Evolutionary conservation across 2,113 vertebrate genomes (phyloP), one percentile per base, ranked within the genome.

Genomic region (Cavia aperea): DNA sequence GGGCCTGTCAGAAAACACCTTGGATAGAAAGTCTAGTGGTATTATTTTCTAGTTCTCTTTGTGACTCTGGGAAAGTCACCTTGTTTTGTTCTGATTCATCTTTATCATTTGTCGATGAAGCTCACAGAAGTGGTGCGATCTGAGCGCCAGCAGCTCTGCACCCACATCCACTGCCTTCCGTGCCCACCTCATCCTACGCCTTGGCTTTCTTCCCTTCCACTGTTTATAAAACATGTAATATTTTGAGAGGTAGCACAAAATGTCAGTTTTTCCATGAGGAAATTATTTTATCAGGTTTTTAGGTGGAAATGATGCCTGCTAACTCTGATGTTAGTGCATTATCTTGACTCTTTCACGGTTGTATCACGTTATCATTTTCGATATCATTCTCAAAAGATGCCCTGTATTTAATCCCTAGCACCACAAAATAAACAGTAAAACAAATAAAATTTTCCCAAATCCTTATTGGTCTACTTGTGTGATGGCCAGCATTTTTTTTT

Each of bases 121-220:
- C 31, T 92, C 63, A 83, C 11, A 8, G 39, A 81, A 46, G 43
- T 3, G 8, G 23, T 66, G n/a, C 21, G 29, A 58, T 14, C 23
- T 4, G 1, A 89, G 29, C 7, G 75, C n/a, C 7, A 8, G 43
- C 0, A 2, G 2, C n/a, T 72, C 51, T 10, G 39, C 24, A 13
- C 15, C 29, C 5, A 29, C 15, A 29, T 10, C n/a, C 29, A 81
- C 36, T n/a, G 11, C 51, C 23, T 16, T 58, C 6, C 0, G 0
- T 10, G 7, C 36, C 31, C 29, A 54, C 1, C 5, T 79, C 49
- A 21, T 36, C 24, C 6, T 8, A 6, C 15, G 68, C 46, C 56
- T 46, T 4, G 33, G 56, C 15, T 66, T 49, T n/a, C 23, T 14
- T 58, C 13, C 8, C 49, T 13, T 5, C 24, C 4, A 1, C 18